A percentile compares a stretch with the other conserved stretches of the same genome.
Evolutionary conservation across 2,113 vertebrate species (phyloP).

Genomic region (Scomber japonicus): DNA sequence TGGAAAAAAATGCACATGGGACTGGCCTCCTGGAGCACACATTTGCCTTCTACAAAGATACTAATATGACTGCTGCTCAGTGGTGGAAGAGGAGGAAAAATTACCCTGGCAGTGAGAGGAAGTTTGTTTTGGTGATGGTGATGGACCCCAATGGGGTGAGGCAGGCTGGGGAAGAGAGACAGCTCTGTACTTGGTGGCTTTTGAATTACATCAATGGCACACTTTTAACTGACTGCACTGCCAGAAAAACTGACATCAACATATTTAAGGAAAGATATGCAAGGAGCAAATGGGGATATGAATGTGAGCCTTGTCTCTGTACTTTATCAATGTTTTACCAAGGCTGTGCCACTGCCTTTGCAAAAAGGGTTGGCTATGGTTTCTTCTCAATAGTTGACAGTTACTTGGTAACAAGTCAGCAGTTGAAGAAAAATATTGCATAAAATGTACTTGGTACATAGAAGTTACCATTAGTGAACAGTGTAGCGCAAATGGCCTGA

Average conservation of each 20-base stretch:
- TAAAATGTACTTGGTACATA: conserved; percentile 9
- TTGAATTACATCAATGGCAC: conserved; percentile 61
- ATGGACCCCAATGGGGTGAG: conserved; percentile 58
- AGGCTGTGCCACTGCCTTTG: conserved; percentile 34
- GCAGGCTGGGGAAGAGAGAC: conserved; percentile 45
- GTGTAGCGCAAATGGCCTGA: not conserved
- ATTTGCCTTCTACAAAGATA: conserved; percentile 76
- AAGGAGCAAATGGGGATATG: conserved; percentile 48
- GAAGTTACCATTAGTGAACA: not conserved
- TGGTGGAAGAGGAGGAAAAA: conserved; percentile 48
- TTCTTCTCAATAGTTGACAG: conserved; percentile 18
- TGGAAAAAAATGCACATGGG: conserved; percentile 62
- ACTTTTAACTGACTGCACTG: conserved; percentile 58
- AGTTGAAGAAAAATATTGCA: not conserved
- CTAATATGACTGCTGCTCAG: conserved; percentile 63
- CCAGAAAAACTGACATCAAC: conserved; percentile 66
- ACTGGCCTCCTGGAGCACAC: conserved; percentile 66
- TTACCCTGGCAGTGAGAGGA: conserved; percentile 49
- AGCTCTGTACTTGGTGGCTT: conserved; percentile 48
- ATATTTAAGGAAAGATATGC: conserved; percentile 62
- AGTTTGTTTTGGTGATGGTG: conserved; percentile 68
- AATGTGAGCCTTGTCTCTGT: conserved; percentile 38
- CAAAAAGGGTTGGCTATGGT: conserved; percentile 22
- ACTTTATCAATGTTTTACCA: conserved; percentile 64
- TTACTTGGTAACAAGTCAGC: conserved; percentile 25